phyloP scores from a whole-genome alignment of 2,113 vertebrate species.

The Passer domesticus region DNA sequence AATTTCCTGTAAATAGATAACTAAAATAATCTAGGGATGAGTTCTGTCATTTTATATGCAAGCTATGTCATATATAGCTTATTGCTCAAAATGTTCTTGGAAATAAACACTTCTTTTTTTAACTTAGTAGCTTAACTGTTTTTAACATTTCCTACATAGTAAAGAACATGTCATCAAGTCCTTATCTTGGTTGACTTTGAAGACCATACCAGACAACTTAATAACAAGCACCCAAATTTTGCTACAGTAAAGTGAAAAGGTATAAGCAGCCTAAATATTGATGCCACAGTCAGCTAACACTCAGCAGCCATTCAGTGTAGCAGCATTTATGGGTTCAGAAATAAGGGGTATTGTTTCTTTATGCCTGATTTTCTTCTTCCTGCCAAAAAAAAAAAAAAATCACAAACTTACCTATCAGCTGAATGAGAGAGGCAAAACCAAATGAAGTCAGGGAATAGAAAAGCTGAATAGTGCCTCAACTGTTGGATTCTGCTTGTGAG shows the following conservation, averaged over 20 bases:
- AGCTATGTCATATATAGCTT: not conserved
- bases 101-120: not conserved
- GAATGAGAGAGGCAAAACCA: not conserved
- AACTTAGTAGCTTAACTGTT: not conserved
- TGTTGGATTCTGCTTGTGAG: not conserved
- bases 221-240: not conserved
- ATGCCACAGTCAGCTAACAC: not conserved
- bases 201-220: not conserved
- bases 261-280: not conserved
- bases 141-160: not conserved
- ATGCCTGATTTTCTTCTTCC: not conserved
- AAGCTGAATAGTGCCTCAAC: not conserved
- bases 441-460: not conserved
- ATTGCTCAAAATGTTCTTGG: not conserved
- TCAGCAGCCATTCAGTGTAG: not conserved
- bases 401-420: not conserved
- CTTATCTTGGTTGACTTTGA: not conserved
- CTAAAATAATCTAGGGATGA: not conserved
- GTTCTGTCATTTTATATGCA: not conserved
- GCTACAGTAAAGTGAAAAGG: not conserved
- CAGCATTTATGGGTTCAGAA: not conserved
- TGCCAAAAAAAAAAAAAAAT: not conserved
- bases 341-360: not conserved
- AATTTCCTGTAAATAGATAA: not conserved
- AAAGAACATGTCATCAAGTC: not conserved